These are phyloP conservation scores for Chelonoidis abingdonii DNA, from an alignment of 2,113 vertebrate genomes.

Conservation along the genomic window DNA sequence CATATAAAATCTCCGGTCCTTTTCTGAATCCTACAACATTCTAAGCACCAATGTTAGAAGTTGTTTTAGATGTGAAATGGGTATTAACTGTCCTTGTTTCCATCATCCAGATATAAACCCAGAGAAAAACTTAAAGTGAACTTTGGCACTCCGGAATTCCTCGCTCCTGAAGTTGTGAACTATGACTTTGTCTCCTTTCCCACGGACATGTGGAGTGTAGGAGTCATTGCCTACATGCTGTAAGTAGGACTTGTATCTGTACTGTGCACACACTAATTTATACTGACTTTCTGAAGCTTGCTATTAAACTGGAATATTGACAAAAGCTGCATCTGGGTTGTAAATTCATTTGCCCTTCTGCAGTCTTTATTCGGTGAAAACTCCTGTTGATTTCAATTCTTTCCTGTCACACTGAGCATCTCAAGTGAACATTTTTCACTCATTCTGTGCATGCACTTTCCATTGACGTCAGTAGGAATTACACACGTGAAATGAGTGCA, in stretches of 20 bases:
- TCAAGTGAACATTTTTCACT: neutral
- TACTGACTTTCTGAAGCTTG: neutral
- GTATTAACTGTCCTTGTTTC: conserved; percentile 7
- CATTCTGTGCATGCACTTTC: neutral
- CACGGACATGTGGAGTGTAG: conserved; percentile 98
- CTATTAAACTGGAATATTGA: neutral
- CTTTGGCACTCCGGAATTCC: conserved; percentile 97
- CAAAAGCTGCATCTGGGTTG: neutral
- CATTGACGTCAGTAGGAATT: neutral
- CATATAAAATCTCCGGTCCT: neutral
- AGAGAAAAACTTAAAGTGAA: conserved; percentile 96
- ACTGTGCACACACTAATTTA: neutral
- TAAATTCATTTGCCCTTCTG: conserved; percentile 1
- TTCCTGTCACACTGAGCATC: neutral
- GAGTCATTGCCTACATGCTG: conserved; percentile 98
- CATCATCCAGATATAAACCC: conserved; percentile 89
- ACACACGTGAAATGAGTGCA: neutral
- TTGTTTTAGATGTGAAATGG: neutral
- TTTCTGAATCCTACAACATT: neutral
- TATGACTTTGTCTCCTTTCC: conserved; percentile 98
- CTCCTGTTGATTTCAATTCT: neutral
- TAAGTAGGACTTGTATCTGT: conserved; percentile 77
- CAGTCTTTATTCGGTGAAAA: neutral
- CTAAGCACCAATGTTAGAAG: rapidly evolving
- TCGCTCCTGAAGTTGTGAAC: conserved; percentile 97